Conservation (phyloP, 2,113 vertebrate genomes). For the Pangasianodon hypophthalmus region DNA sequence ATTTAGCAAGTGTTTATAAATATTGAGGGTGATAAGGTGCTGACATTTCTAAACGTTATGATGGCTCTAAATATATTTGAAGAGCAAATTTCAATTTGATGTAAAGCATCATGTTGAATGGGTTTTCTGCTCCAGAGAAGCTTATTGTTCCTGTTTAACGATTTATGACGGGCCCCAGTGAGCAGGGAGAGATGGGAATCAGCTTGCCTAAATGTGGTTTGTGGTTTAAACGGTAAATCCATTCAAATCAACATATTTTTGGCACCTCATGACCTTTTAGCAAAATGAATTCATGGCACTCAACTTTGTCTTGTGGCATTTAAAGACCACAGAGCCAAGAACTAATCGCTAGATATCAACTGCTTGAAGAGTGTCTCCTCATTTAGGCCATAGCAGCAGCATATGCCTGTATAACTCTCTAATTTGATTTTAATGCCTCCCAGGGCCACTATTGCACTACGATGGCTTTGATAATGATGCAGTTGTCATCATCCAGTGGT, state of each 20-base stretch:
- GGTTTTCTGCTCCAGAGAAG: slow-evolving; percentile 57
- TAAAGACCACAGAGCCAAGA: slow-evolving; percentile 69
- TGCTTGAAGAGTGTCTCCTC: slow-evolving; percentile 64
- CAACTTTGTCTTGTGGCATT: slow-evolving; percentile 76
- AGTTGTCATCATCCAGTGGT: slow-evolving; percentile 73
- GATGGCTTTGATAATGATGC: slow-evolving; percentile 74
- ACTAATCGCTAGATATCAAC: slow-evolving; percentile 69
- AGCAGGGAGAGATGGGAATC: slow-evolving; percentile 47
- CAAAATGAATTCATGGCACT: slow-evolving; percentile 66
- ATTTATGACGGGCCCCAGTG: slow-evolving; percentile 62
- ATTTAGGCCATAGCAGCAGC: slow-evolving; percentile 69
- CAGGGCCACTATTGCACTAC: slow-evolving; percentile 74
- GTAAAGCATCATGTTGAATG: slow-evolving; percentile 48
- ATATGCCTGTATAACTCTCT: slow-evolving; percentile 69
- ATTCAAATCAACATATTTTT: slow-evolving; percentile 74
- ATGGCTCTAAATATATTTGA: slow-evolving; percentile 47
- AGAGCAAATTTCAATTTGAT: slow-evolving; percentile 48
- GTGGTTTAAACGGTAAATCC: slow-evolving; percentile 70
- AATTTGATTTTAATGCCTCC: slow-evolving; percentile 82
- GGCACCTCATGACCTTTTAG: slow-evolving; percentile 76
- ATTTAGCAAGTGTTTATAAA: slow-evolving; percentile 30
- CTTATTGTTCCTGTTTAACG: slow-evolving; percentile 70
- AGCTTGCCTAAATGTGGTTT: slow-evolving; percentile 62
- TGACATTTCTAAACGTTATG: slow-evolving; percentile 44
- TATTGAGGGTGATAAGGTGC: slow-evolving; percentile 42